These are phyloP conservation scores for Ardeotis arabs DNA, from an alignment of 2,113 vertebrate genomes.

Conservation along the genomic window DNA sequence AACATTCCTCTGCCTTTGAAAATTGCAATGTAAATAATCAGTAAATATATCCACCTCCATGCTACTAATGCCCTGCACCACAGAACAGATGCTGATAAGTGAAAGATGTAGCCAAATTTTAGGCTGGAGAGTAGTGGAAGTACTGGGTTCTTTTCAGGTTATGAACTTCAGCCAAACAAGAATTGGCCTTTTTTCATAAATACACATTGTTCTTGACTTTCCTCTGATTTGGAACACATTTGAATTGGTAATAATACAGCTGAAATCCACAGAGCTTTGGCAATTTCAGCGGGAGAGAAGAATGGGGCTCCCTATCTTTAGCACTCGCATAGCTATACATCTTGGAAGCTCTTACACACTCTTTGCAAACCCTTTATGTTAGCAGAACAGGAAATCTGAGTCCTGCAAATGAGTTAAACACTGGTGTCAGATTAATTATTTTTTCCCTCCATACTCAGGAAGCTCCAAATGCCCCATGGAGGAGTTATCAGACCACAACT, in stretches of 20 bases:
- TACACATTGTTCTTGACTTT: constrained; percentile 61
- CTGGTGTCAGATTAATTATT: constrained; percentile 5
- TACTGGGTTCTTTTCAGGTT: constrained; percentile 45
- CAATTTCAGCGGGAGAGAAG: neutral
- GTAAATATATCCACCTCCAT: constrained; percentile 37
- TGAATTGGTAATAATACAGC: constrained; percentile 50
- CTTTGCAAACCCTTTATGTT: constrained; percentile 23
- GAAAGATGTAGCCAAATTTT: neutral
- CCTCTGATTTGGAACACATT: constrained; percentile 40
- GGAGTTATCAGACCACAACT: constrained; percentile 12
- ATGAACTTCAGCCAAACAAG: constrained; percentile 58
- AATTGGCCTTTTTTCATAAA: constrained; percentile 53
- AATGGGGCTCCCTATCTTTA: constrained; percentile 38
- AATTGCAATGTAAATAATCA: constrained; percentile 40
- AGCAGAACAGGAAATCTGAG: constrained; percentile 45
- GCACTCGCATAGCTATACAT: constrained; percentile 13
- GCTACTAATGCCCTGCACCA: constrained; percentile 1
- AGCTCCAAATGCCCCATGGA: neutral
- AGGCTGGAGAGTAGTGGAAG: constrained; percentile 19
- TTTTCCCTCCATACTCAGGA: constrained; percentile 22
- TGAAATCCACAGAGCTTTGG: constrained; percentile 59
- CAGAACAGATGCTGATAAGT: constrained; percentile 33
- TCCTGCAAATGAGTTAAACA: constrained; percentile 39
- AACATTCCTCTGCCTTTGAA: constrained; percentile 55
- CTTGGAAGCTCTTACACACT: constrained; percentile 3